A percentile compares a stretch with the other conserved stretches of the same genome.
phyloP scores from a whole-genome alignment of 2,888 invertebrate genomes.

The Ophioninae sp. region DNA sequence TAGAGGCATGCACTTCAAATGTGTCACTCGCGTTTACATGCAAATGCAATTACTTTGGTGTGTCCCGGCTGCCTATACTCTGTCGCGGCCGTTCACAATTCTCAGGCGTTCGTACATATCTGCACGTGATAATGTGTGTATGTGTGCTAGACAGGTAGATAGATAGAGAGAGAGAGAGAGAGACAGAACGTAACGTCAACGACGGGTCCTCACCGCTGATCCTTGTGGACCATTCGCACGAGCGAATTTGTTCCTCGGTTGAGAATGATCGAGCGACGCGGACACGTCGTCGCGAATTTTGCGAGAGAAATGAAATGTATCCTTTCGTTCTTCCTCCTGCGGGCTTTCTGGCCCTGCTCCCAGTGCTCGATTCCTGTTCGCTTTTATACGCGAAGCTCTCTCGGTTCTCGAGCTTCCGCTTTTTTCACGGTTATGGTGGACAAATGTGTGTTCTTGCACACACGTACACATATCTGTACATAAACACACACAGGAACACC shows the following conservation, averaged over 20 bases:
- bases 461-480: not conserved
- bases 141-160: not conserved
- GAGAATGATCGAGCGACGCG: conserved; percentile 61
- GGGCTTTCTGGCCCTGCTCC: not conserved
- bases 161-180: conserved; percentile 7
- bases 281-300: conserved; percentile 58
- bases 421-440: not conserved
- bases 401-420: conserved; percentile 31
- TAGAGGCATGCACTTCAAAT: conserved; percentile 51
- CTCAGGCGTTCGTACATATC: conserved; percentile 36
- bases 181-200: conserved; percentile 40
- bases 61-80: conserved; percentile 60
- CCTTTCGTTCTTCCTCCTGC: not conserved
- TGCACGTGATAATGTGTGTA: not conserved
- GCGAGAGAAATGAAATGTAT: conserved; percentile 62
- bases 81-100: conserved; percentile 44
- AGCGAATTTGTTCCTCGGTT: conserved; percentile 40
- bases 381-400: conserved; percentile 34
- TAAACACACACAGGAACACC: too few species aligned
- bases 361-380: not conserved
- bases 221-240: conserved; percentile 46
- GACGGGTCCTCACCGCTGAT: conserved; percentile 49
- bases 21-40: conserved; percentile 69
- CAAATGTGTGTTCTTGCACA: not conserved
- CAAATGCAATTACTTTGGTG: conserved; percentile 73